Conservation (phyloP, 2,113 vertebrate species). For the Rhinichthys klamathensis region DNA sequence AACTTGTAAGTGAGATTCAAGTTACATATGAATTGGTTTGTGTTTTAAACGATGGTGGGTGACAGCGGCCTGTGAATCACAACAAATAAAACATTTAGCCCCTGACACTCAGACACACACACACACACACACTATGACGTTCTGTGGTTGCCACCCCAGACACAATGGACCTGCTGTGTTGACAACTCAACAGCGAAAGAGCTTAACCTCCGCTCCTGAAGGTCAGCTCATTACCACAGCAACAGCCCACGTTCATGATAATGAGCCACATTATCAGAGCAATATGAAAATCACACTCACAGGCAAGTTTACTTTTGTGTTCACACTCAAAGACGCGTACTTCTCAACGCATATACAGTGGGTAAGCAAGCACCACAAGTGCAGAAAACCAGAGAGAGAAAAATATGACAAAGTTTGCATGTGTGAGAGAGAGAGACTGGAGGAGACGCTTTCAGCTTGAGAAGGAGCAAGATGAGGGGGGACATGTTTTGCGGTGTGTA, state of each 20-base stretch:
- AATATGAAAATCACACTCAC: constrained; percentile 51
- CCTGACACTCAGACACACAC: constrained; percentile 21
- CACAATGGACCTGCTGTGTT: constrained; percentile 77
- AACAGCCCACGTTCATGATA: constrained; percentile 65
- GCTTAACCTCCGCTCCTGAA: constrained; percentile 74
- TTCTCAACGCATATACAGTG: neutral
- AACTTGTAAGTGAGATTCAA: neutral
- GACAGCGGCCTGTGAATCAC: constrained; percentile 61
- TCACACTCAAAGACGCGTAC: neutral
- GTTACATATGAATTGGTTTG: constrained; percentile 11
- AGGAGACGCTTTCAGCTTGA: neutral
- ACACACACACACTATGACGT: constrained; percentile 3
- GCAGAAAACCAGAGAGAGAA: neutral
- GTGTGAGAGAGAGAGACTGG: neutral
- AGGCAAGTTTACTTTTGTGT: neutral
- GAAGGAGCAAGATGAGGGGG: constrained; percentile 26
- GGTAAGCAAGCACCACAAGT: neutral
- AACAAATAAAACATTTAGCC: constrained; percentile 68
- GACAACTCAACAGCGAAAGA: constrained; percentile 81
- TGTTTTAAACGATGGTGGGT: constrained; percentile 22
- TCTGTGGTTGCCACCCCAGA: constrained; percentile 59
- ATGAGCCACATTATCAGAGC: constrained; percentile 58
- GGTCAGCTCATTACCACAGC: constrained; percentile 74
- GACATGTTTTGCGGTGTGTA: constrained; percentile 69
- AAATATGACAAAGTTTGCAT: neutral